phyloP scores from a whole-genome alignment of 2,888 invertebrate genomes.

The Chrysolina haemoptera region DNA sequence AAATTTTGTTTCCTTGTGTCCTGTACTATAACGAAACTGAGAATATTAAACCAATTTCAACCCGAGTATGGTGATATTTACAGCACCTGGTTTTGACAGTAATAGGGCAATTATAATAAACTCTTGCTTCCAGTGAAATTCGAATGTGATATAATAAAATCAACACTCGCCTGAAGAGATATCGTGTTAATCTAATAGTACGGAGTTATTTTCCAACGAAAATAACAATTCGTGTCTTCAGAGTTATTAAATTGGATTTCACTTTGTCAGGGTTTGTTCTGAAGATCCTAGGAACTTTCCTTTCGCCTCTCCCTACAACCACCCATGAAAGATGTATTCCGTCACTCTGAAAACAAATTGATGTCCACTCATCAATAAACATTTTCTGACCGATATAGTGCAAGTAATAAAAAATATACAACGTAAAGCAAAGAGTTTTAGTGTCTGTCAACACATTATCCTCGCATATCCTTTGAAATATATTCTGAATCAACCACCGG shows the following conservation, averaged over 20 bases:
- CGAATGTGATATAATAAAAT: neutral
- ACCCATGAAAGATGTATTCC: too few species aligned
- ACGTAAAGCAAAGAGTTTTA: too few species aligned
- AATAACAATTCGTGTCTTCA: neutral
- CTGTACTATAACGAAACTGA: neutral
- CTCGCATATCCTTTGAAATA: too few species aligned
- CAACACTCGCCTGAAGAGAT: constrained; percentile 13
- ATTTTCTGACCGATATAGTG: too few species aligned
- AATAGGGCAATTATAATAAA: constrained; percentile 4
- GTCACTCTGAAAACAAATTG: too few species aligned
- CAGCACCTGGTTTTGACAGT: constrained; percentile 10
- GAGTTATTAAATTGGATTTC: neutral
- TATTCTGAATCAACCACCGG: too few species aligned
- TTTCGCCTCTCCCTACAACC: too few species aligned
- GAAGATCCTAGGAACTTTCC: too few species aligned
- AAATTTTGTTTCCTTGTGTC: neutral
- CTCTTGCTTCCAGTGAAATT: neutral
- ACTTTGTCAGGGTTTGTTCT: too few species aligned
- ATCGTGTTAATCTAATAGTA: constrained; percentile 4
- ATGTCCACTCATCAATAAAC: too few species aligned
- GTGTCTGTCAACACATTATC: too few species aligned
- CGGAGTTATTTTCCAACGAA: neutral
- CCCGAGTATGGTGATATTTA: neutral
- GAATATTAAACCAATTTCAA: neutral
- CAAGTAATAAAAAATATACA: too few species aligned